Evolutionary conservation across 2,888 invertebrate genomes (phyloP).

Genomic region (Gymnosoma rotundatum): DNA sequence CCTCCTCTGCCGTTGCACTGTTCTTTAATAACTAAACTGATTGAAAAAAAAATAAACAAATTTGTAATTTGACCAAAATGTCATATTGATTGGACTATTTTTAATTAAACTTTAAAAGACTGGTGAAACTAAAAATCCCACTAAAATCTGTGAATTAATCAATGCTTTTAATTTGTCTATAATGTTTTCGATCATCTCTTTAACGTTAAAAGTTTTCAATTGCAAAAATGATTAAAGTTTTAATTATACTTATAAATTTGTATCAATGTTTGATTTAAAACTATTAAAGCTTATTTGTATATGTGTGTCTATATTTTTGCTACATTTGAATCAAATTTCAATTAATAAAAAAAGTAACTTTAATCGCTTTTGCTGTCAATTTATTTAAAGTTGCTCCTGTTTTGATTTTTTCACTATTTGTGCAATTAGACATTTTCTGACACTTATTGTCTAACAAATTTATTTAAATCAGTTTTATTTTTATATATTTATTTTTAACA

Average conservation of each 20-base stretch:
- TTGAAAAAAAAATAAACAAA: no score
- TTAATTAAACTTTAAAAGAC: no score
- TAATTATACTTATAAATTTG: neutral
- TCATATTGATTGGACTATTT: no score
- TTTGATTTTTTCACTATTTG: neutral
- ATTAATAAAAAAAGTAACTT: slow-evolving; percentile 28
- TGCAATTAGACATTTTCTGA: slow-evolving; percentile 56
- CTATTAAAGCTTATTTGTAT: neutral
- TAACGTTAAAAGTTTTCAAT: neutral
- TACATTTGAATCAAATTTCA: slow-evolving; percentile 15
- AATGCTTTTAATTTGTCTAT: no score
- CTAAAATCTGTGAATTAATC: no score
- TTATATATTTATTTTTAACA: neutral
- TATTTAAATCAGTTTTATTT: slow-evolving; percentile 57
- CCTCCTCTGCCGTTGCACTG: no score
- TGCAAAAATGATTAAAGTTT: neutral
- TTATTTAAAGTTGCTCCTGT: slow-evolving; percentile 24
- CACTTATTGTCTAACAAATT: slow-evolving; percentile 72
- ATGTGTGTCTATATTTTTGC: neutral
- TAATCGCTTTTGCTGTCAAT: slow-evolving; percentile 21
- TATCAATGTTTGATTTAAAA: neutral
- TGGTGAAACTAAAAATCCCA: no score
- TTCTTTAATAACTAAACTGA: no score
- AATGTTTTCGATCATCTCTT: neutral
- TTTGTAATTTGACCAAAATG: no score